Evolutionary conservation across 2,888 invertebrate genomes (phyloP).

Genomic region (Plagodis dolabraria): DNA sequence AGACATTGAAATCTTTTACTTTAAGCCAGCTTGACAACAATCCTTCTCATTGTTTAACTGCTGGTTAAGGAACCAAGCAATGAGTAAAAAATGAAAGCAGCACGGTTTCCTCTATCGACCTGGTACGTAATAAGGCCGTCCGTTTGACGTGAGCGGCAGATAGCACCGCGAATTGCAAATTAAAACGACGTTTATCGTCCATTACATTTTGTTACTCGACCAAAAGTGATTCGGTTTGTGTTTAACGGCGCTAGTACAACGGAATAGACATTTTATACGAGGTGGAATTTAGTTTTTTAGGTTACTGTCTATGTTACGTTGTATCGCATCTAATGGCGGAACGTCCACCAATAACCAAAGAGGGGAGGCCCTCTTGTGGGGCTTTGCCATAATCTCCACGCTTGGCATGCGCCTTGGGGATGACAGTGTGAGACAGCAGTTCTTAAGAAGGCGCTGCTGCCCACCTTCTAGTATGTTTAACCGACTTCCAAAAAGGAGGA

Average conservation of each 20-base stretch:
- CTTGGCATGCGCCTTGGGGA: too few relatives aligned
- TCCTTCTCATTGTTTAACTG: background rate
- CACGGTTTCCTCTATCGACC: conserved; percentile 32
- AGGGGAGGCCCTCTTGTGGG: too few relatives aligned
- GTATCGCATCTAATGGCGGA: too few relatives aligned
- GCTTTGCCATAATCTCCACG: too few relatives aligned
- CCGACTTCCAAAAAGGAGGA: too few relatives aligned
- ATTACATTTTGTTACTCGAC: conserved; percentile 59
- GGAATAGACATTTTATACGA: conserved; percentile 27
- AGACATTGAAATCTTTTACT: too few relatives aligned
- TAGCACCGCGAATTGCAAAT: conserved; percentile 64
- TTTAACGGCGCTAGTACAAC: conserved; percentile 36
- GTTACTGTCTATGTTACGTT: conserved; percentile 6
- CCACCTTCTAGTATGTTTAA: too few relatives aligned
- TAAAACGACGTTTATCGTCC: conserved; percentile 70
- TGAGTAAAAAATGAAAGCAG: background rate
- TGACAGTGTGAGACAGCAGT: too few relatives aligned
- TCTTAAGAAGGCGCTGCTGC: too few relatives aligned
- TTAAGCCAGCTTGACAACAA: too few relatives aligned
- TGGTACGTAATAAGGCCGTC: conserved; percentile 40
- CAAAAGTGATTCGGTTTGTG: conserved; percentile 53
- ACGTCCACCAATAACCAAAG: too few relatives aligned
- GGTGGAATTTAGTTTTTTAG: conserved; percentile 30
- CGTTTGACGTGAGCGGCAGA: conserved; percentile 54
- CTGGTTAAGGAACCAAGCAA: background rate